Evolutionary conservation across 2,797 vertebrate species (phyloP), one percentile per base, ranked within the genome.

Genomic region (Acrossocheilus wenchowensis): DNA sequence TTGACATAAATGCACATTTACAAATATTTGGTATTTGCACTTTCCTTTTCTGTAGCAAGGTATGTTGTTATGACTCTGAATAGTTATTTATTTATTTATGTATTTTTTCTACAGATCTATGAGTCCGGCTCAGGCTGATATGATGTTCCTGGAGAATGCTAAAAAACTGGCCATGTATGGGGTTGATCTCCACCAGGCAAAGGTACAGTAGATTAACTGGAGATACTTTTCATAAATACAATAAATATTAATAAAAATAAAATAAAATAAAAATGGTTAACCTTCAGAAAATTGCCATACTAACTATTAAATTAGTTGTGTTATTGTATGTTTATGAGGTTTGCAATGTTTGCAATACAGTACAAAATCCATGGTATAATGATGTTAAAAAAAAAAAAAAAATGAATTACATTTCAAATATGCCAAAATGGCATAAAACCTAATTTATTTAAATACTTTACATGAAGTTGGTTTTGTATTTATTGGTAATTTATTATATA

Each of bases 161-260:
- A 99, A 99, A 94, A 99, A 99, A 88, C 95, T 99, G 5, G 97
- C 98, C 0, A 99, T 99, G 98, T 99, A 99, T 45, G 98, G 98
- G 68, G 97, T 99, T 23, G 98, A 99, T 90, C 96, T 99, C 90
- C 98, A 99, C 92, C 97, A 97, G 90, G 98, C 98, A 88, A 99
- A 99, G 97, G 98, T 98, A 92, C 89, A 77, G 19, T 50, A 50
- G 30, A 68, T 69, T 21, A n/a, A 62, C 2, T 43, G 4, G 39
- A 62, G 54, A 5, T 39, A 10, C 11, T 77, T 5, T 26, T 2
- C n/a, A 62, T 12, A 62, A 26, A 30, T 15, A n/a, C 23, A 11
- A 3, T 15, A n/a, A n/a, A 60, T 60, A 60, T 11, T 60, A 11
- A 60, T 41, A 34, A 15, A 9, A 23, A 17, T 52, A 52, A 17